These are phyloP conservation scores for Xestia sexstrigata DNA, from an alignment of 2,888 invertebrate species.

Conservation along the genomic window DNA sequence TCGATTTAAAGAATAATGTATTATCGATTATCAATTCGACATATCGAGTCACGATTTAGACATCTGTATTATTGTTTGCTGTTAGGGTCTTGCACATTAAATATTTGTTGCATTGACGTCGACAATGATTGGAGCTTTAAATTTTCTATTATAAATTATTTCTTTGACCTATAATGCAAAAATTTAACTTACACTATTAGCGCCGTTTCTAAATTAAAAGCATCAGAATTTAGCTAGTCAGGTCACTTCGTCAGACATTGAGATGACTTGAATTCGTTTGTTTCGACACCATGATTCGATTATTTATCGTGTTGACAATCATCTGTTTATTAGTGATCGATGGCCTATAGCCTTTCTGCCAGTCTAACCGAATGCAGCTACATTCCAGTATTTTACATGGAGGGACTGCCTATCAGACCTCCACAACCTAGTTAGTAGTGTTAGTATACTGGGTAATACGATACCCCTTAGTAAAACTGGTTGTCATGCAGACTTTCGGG, in stretches of 20 bases:
- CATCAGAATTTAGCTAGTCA: neutral
- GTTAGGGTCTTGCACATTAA: constrained; percentile 53
- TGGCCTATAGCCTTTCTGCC: too few species aligned
- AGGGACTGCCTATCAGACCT: too few species aligned
- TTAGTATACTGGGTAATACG: too few species aligned
- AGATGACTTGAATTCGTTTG: neutral
- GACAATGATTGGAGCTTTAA: constrained; percentile 19
- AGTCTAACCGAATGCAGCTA: too few species aligned
- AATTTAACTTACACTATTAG: neutral
- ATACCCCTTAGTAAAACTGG: too few species aligned
- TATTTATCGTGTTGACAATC: neutral
- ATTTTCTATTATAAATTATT: constrained; percentile 38
- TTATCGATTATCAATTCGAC: constrained; percentile 68
- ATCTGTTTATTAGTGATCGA: too few species aligned
- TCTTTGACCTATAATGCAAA: constrained; percentile 20
- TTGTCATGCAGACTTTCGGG: neutral
- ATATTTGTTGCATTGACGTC: constrained; percentile 39
- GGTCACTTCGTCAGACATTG: neutral
- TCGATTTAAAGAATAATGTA: constrained; percentile 61
- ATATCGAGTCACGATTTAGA: constrained; percentile 67
- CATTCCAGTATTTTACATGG: too few species aligned
- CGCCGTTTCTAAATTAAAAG: neutral
- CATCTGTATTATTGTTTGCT: constrained; percentile 61
- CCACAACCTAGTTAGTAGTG: too few species aligned
- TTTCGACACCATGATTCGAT: neutral